A percentile compares a stretch with the other conserved stretches of the same genome.
Conservation (phyloP, 2,113 vertebrate genomes). For the Gymnarchus niloticus region DNA sequence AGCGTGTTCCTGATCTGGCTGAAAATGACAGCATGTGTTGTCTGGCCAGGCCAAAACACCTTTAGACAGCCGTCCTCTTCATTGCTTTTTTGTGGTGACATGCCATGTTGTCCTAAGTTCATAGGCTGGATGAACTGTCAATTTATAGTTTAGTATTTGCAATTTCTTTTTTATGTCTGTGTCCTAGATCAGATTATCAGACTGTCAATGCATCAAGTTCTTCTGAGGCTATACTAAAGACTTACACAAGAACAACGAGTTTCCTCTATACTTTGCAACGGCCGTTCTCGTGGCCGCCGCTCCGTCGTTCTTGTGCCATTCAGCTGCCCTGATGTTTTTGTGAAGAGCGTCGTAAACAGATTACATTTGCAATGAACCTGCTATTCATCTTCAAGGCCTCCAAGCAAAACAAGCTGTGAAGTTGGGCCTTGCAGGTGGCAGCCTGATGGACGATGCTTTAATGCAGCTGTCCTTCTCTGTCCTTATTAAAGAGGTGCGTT, state of each 20-base stretch:
- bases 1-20: too few species aligned
- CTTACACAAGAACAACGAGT: neutral
- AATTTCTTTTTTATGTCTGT: neutral
- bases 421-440: too few species aligned
- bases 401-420: too few species aligned
- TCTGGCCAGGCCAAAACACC: too few species aligned
- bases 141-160: too few species aligned
- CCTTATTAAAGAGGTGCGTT: neutral
- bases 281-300: neutral
- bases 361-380: neutral
- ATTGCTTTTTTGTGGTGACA: too few species aligned
- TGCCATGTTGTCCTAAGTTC: too few species aligned
- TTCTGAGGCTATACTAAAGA: neutral
- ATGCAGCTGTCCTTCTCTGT: neutral
- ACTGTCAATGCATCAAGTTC: neutral
- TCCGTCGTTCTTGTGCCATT: too few species aligned
- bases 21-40: too few species aligned
- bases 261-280: neutral
- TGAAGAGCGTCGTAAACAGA: neutral
- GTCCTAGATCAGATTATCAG: neutral
- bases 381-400: neutral
- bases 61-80: too few species aligned
- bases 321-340: neutral
- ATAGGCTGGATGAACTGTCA: too few species aligned
- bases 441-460: neutral